phyloP scores from a whole-genome alignment of 37 sponge, comb jelly and placozoan species.

The Diacarnus erythraeanus region DNA sequence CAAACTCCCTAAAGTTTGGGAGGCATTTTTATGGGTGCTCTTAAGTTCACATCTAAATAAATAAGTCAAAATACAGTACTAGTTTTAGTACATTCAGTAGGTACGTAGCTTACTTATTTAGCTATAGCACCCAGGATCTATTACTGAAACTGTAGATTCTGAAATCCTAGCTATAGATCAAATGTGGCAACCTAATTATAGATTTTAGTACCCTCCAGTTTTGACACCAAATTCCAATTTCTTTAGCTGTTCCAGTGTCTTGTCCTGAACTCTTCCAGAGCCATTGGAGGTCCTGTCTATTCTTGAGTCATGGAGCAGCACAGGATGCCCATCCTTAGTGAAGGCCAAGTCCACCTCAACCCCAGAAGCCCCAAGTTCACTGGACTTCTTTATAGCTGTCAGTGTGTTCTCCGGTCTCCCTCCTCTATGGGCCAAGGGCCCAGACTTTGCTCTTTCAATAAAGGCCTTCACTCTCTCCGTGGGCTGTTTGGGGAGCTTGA shows the following conservation, averaged over 20 bases:
- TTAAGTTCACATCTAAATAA: no score
- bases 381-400: constrained; percentile 38
- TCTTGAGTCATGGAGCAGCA: constrained; percentile 61
- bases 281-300: constrained; percentile 56
- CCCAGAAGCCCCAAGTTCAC: constrained; percentile 48
- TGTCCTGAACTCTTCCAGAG: constrained; percentile 19
- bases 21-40: no score
- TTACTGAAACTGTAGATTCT: no score
- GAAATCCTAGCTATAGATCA: not conserved
- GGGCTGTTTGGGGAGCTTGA: not conserved
- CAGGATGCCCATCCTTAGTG: constrained; percentile 69
- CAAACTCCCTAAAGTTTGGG: no score
- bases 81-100: no score
- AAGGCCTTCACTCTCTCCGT: not conserved
- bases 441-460: not conserved
- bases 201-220: not conserved
- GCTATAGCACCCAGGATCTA: no score
- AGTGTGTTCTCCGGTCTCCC: constrained; percentile 82
- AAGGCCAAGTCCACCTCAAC: constrained; percentile 70
- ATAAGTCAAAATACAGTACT: no score
- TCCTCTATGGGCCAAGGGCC: constrained; percentile 67
- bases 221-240: constrained; percentile 42
- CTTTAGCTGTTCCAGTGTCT: constrained; percentile 66
- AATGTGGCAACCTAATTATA: not conserved
- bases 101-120: no score